Base-by-base conservation (phyloP, 2,888 invertebrate genomes). In the Campoplex nolae region DNA sequence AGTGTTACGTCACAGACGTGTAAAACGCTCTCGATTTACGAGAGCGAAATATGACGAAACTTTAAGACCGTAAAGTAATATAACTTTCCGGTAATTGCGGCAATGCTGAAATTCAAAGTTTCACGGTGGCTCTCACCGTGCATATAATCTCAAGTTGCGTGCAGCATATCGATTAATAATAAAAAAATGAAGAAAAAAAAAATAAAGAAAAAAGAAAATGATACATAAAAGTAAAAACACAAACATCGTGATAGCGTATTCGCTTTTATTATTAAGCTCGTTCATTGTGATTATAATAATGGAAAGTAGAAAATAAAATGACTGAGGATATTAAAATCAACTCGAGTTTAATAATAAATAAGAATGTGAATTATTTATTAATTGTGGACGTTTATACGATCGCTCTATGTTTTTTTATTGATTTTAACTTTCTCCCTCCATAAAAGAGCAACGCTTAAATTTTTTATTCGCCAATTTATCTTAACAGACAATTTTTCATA, bases 41-140 rank as follows among this genome's bases (percentile, higher is more conserved):
- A 70, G 82, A 73, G 51, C 74, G 74, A 77, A 65, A 35, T 70
- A 88, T 89, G 88, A 84, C 86, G 88, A 86, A 89, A 89, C 82
- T 77, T 67, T 81, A 75, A 77, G 79, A 54, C 84, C 74, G 88
- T 86, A 88, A 83, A 89, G 88, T 86, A 89, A 85, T 88, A 88
- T 88, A 89, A 89, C 85, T 86, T 88, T 88, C 78, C 85, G 71
- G 86, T 86, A 89, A 89, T 86, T 88, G 81, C 62, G 67, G 83
- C 82, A 77, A 80, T 83, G 80, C 76, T 32, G 86, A 80, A 86
- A 86, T 80, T 83, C 77, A 58, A 80, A 54, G 83, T 83, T 83
- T 83, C 86, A 67, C 83, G 83, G 80, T 80, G 78, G 28, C 65
- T 58, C 80, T 80, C 35, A 38, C 65, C 58, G 76, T 73, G 79